Evolutionary conservation across 2,797 vertebrate species (phyloP).

Genomic region (Pseudotriccus pelzelni): DNA sequence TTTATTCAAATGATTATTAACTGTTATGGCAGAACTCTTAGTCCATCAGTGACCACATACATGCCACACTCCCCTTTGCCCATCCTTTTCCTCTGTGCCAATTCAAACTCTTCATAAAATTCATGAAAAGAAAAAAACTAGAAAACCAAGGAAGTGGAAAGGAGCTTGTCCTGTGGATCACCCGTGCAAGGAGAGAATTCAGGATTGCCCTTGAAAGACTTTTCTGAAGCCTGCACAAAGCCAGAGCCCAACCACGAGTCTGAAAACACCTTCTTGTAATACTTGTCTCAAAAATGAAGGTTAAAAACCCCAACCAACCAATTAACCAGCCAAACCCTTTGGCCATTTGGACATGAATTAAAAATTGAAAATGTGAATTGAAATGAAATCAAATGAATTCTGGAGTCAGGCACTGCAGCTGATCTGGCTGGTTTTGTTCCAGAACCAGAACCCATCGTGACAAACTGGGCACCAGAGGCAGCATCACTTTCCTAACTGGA

Average conservation of each 20-base stretch:
- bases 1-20: neutral
- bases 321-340: neutral
- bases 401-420: neutral
- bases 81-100: neutral
- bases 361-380: neutral
- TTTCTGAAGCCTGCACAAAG: neutral
- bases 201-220: neutral
- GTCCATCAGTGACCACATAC: neutral
- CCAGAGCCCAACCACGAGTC: neutral
- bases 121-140: neutral
- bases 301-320: neutral
- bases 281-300: neutral
- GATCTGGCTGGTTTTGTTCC: neutral
- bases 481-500: rapidly evolving
- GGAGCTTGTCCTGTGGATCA: neutral
- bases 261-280: neutral
- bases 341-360: neutral
- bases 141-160: neutral
- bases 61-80: neutral
- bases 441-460: rapidly evolving
- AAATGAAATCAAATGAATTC: neutral
- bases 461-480: neutral
- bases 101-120: neutral
- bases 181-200: neutral
- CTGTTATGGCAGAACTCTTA: neutral